These are phyloP conservation scores for Acanthochromis polyacanthus DNA, from an alignment of 2,113 vertebrate species.

Conservation along the genomic window DNA sequence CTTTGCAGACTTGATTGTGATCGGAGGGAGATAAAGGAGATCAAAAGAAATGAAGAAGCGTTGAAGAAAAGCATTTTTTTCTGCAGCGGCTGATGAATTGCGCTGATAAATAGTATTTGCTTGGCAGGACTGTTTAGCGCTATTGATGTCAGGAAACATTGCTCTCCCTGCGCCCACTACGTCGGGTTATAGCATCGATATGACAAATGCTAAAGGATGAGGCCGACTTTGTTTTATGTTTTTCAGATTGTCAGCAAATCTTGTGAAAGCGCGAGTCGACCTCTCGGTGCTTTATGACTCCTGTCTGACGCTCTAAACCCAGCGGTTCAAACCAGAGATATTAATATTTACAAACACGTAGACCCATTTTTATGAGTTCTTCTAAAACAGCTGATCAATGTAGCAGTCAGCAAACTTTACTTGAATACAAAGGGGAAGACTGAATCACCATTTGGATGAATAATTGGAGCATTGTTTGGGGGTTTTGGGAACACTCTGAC, in stretches of 20 bases:
- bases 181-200: background rate
- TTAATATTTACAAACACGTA: no score
- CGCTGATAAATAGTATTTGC: slow-evolving; percentile 48
- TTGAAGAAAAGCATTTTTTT: slow-evolving; percentile 48
- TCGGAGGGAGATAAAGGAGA: slow-evolving; percentile 48
- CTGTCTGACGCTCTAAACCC: no score
- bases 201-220: slow-evolving; percentile 30
- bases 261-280: background rate
- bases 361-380: no score
- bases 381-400: no score
- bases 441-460: no score
- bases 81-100: slow-evolving; percentile 31
- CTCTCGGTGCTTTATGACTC: no score
- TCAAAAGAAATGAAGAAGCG: slow-evolving; percentile 54
- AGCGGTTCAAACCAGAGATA: no score
- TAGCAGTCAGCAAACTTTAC: no score
- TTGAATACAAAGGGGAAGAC: no score
- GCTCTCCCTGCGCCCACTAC: background rate
- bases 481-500: no score
- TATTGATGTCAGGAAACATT: slow-evolving; percentile 33
- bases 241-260: slow-evolving; percentile 8
- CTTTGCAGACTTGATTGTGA: slow-evolving; percentile 46
- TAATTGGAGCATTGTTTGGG: no score
- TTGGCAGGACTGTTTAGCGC: slow-evolving; percentile 35
- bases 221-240: background rate